Evolutionary conservation across 1,140 invertebrate species (phyloP), one percentile per base, ranked within the genome.

Genomic region (Formica selysi): DNA sequence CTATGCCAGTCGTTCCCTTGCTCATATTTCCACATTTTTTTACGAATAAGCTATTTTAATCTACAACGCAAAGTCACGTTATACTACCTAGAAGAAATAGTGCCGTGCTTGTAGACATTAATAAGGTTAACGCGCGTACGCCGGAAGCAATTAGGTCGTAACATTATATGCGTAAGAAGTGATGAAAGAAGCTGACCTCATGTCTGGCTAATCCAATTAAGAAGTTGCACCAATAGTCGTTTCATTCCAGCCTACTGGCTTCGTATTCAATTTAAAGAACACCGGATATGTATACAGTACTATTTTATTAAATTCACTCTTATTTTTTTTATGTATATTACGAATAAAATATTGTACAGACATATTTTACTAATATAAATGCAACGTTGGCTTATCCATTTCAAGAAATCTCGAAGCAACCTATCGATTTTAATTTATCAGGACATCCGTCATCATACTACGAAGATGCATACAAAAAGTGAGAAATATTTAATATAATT

Each of bases 111-210:
- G 22, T 19, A 16, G 36, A 48, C 38, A 54, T 83, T 74, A 73
- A 81, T 61, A 73, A 81, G 54, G 38, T 81, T 57, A 83, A 83
- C 38, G 51, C 65, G 68, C 41, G 26, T 83, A 62, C 38, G 19
- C 41, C 79, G 65, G 32, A 80, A 80, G 22, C 36, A 83, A 73
- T 83, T 83, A 83, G 68, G 38, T 61, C 38, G 38, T 83, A 74
- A 62, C 68, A 62, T 61, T 74, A 73, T 36, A 73, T 73, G 54
- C 41, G 44, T 73, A 81, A 73, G 48, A 81, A 59, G 38, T 62
- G 68, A 83, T 48, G 79, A 74, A 83, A 83, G 68, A 83, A 83
- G 79, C 57, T 83, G 68, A 73, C 41, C 68, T 83, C 79, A 74
- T 32, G 29, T 8, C 6, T n/a, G 68, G 57, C 8, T 61, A 83